Evolutionary conservation across 2,113 vertebrate species (phyloP).

Genomic region (Podocnemis expansa): DNA sequence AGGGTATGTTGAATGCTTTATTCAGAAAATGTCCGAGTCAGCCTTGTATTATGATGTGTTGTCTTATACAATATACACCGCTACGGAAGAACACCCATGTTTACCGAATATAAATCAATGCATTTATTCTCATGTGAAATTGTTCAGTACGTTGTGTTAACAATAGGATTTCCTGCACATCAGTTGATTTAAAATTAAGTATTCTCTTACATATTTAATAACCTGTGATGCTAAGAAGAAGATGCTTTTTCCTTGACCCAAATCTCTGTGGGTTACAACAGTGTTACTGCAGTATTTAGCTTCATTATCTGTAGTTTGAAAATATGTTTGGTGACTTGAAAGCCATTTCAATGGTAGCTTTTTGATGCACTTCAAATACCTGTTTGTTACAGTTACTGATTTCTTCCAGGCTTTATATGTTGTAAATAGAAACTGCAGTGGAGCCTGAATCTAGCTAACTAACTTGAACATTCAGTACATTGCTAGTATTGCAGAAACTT

Average conservation of each 20-base stretch:
- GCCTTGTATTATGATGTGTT: conserved; percentile 47
- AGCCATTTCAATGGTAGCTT: not conserved
- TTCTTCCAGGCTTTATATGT: conserved; percentile 28
- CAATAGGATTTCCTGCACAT: conserved; percentile 64
- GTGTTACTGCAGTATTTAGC: not conserved
- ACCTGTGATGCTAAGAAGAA: not conserved
- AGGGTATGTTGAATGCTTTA: conserved; percentile 32
- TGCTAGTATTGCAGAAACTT: not conserved
- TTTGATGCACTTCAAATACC: conserved; percentile 22
- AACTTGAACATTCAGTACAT: not conserved
- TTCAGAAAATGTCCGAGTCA: conserved; percentile 52
- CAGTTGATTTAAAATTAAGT: conserved; percentile 57
- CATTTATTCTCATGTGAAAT: conserved; percentile 49
- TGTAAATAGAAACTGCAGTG: conserved; percentile 9
- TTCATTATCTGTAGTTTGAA: conserved; percentile 24
- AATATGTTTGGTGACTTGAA: conserved; percentile 12
- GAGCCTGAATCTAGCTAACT: not conserved
- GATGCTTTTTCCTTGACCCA: conserved; percentile 17
- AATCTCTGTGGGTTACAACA: not conserved
- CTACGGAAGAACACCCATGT: conserved; percentile 45
- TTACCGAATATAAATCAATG: conserved; percentile 69
- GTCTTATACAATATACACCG: conserved; percentile 30
- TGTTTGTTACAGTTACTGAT: not conserved
- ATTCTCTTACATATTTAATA: conserved; percentile 45
- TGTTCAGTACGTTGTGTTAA: conserved; percentile 59